phyloP scores from a whole-genome alignment of 1,140 invertebrate species.

The Meteorus sp. region DNA sequence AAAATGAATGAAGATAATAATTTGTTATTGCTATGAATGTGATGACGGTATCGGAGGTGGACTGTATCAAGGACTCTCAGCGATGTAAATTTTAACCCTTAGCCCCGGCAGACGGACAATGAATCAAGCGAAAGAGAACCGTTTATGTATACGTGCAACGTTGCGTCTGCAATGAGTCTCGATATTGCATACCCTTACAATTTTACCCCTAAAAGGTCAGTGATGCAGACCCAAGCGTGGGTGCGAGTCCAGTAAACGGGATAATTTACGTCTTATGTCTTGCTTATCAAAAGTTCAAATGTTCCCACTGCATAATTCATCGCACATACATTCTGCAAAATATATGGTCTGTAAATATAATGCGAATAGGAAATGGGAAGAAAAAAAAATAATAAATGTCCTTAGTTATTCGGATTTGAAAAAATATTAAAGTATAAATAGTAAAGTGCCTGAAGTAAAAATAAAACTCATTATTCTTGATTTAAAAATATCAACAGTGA shows the following conservation, averaged over 20 bases:
- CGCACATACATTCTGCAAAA: constrained; percentile 34
- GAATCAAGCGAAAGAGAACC: constrained; percentile 26
- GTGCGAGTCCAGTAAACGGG: constrained; percentile 30
- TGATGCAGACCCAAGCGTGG: constrained; percentile 28
- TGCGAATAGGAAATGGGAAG: neutral
- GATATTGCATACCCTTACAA: constrained; percentile 9
- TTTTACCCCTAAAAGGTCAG: constrained; percentile 30
- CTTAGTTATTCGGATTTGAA: neutral
- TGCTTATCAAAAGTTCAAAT: constrained; percentile 49
- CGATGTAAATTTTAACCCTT: constrained; percentile 25
- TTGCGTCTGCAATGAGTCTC: neutral
- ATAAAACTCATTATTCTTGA: neutral
- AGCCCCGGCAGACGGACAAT: constrained; percentile 15
- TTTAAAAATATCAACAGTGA: neutral
- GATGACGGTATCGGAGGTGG: neutral
- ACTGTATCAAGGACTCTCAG: constrained; percentile 13
- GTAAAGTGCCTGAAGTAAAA: neutral
- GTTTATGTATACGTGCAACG: neutral
- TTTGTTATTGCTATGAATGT: no score
- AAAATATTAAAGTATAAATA: neutral
- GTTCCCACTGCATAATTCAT: constrained; percentile 42
- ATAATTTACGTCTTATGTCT: constrained; percentile 31
- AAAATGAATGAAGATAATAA: no score
- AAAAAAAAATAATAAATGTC: neutral
- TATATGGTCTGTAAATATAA: constrained; percentile 27